Conservation (phyloP, 2,797 vertebrate genomes). For the Galago senegalensis region DNA sequence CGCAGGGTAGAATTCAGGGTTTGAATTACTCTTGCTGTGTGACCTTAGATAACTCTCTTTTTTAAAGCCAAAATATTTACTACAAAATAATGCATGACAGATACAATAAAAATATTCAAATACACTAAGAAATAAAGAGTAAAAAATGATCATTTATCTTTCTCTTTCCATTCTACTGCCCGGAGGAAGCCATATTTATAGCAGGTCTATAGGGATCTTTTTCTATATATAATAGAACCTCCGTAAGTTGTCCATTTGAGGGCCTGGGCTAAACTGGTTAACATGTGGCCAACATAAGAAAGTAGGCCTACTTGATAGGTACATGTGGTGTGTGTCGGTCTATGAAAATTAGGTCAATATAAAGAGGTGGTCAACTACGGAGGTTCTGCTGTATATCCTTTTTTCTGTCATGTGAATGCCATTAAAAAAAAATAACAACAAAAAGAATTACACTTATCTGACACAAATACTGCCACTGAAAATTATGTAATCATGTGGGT, state of each 20-base stretch:
- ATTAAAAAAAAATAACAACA: not conserved
- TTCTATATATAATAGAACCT: not conserved
- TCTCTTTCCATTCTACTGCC: not conserved
- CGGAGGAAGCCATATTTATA: not conserved
- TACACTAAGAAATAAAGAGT: not conserved
- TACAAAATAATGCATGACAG: not conserved
- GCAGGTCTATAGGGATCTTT: not conserved
- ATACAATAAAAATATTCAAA: conserved; percentile 38
- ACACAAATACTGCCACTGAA: conserved; percentile 3
- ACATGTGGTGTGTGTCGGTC: too few relatives aligned
- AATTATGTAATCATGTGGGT: not conserved
- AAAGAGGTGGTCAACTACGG: too few relatives aligned
- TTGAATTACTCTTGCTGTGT: not conserved
- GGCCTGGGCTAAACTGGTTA: too few relatives aligned
- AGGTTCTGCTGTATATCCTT: not conserved
- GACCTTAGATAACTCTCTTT: not conserved
- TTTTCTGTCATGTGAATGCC: not conserved
- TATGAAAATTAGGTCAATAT: too few relatives aligned
- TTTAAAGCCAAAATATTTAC: not conserved
- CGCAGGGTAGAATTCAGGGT: not conserved
- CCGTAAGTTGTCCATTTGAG: too few relatives aligned
- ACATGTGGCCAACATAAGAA: too few relatives aligned
- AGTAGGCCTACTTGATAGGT: too few relatives aligned
- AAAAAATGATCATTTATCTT: conserved; percentile 2
- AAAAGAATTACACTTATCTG: not conserved